Evolutionary conservation across 1,140 invertebrate species (phyloP).

Genomic region (Phymorhynchus buccinoides): DNA sequence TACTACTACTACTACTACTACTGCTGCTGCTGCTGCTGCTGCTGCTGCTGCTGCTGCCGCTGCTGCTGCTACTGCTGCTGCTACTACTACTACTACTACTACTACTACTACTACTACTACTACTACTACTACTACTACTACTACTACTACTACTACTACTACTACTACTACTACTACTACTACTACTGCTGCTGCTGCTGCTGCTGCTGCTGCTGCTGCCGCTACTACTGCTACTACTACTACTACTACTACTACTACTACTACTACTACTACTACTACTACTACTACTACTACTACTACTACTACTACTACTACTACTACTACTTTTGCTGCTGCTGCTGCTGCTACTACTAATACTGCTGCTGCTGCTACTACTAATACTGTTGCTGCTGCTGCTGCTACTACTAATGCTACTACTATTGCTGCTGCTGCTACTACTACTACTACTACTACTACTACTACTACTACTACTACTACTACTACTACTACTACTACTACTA

Average conservation of each 20-base stretch:
- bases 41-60: no score
- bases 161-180: no score
- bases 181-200: background rate
- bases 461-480: conserved; percentile 28
- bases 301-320: no score
- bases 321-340: no score
- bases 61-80: conserved; percentile 22
- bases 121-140: conserved; percentile 31
- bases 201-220: background rate
- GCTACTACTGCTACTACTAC: background rate
- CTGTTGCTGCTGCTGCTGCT: background rate
- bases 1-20: background rate
- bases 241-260: conserved; percentile 10
- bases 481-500: conserved; percentile 27
- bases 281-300: no score
- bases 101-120: conserved; percentile 34
- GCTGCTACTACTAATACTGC: background rate
- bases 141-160: no score
- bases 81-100: conserved; percentile 27
- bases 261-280: no score
- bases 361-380: background rate
- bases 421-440: background rate
- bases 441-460: conserved; percentile 23
- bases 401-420: conserved; percentile 7
- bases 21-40: background rate